A percentile compares a stretch with the other conserved stretches of the same genome.
Evolutionary conservation across 2,113 vertebrate genomes (phyloP).

Genomic region (Rutilus rutilus): DNA sequence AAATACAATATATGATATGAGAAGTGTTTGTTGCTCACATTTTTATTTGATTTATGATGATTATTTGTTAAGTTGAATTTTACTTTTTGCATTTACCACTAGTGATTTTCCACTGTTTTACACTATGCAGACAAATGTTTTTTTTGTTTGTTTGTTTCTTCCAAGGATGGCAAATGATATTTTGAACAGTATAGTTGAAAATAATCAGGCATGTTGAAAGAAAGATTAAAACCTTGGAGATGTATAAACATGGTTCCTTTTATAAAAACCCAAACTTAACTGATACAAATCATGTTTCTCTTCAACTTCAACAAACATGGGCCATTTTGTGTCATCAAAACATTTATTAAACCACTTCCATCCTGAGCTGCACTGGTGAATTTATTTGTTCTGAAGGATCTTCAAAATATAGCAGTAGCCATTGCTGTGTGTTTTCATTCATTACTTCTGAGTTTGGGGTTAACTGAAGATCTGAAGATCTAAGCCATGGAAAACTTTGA

Average conservation of each 20-base stretch:
- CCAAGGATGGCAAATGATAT: not conserved
- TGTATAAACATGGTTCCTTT: not conserved
- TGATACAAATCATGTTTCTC: conserved; percentile 3
- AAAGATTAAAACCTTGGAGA: not conserved
- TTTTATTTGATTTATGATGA: not conserved
- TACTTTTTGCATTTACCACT: not conserved
- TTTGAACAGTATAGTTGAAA: not conserved
- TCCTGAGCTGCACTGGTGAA: not conserved
- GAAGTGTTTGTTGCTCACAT: not conserved
- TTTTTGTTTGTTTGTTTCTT: not conserved
- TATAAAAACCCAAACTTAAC: not conserved
- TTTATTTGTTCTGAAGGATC: conserved; percentile 31
- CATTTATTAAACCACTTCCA: conserved; percentile 3
- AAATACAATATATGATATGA: not conserved
- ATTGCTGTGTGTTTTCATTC: conserved; percentile 44
- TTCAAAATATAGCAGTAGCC: conserved; percentile 19
- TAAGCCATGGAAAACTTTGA: conserved; percentile 34
- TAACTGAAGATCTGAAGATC: conserved; percentile 25
- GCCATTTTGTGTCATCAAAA: conserved; percentile 37
- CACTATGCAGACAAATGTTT: not conserved
- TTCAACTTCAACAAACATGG: not conserved
- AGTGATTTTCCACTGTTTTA: not conserved
- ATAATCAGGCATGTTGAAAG: not conserved
- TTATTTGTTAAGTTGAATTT: not conserved
- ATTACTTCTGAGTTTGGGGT: conserved; percentile 34